Conservation (phyloP, 92 coral and sea anemone species). For the Porites lobata region DNA sequence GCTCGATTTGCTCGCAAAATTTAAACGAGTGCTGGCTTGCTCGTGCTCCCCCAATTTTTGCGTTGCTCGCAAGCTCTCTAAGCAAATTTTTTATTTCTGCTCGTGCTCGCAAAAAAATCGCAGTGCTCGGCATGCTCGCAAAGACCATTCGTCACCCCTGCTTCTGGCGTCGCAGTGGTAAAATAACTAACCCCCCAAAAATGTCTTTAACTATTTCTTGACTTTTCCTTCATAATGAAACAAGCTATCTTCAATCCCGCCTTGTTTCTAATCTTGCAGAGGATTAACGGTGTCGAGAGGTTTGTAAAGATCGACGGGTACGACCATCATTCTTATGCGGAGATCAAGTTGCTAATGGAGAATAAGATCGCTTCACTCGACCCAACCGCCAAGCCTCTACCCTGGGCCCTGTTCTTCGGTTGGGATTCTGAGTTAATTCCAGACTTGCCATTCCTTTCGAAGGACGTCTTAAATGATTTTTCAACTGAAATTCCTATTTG, state of each 20-base stretch:
- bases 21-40: too few species aligned
- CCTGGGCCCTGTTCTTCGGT: slow-evolving; percentile 74
- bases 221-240: not conserved
- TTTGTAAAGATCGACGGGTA: slow-evolving; percentile 37
- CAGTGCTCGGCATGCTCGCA: too few species aligned
- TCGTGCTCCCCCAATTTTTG: too few species aligned
- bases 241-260: not conserved
- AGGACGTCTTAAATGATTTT: slow-evolving; percentile 51
- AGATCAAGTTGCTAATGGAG: slow-evolving; percentile 49
- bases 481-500: slow-evolving; percentile 50
- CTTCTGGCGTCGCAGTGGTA: not conserved
- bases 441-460: slow-evolving; percentile 53
- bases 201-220: not conserved
- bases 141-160: too few species aligned
- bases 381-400: slow-evolving; percentile 6
- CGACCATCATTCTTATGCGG: slow-evolving; percentile 34
- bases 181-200: not conserved
- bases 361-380: slow-evolving; percentile 27
- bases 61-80: too few species aligned
- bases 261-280: not conserved
- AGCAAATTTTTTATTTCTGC: too few species aligned
- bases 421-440: slow-evolving; percentile 78
- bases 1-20: too few species aligned
- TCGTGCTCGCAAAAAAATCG: too few species aligned
- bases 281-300: not conserved